Evolutionary conservation across 2,888 invertebrate species (phyloP), one percentile per base, ranked within the genome.

Genomic region (Drosophila koepferae): DNA sequence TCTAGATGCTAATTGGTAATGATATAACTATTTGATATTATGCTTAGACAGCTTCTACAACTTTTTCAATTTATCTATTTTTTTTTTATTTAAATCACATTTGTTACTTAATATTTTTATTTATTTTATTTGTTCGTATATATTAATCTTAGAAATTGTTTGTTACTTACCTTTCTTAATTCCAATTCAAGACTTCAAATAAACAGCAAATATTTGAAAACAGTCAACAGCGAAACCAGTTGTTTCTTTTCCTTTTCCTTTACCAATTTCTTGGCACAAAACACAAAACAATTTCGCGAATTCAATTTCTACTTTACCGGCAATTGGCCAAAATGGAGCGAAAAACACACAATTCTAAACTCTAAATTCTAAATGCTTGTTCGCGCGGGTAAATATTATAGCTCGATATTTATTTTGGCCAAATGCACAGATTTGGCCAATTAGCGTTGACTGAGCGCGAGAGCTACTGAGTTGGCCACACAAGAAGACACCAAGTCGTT

Each of bases 301-400:
- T 61, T 60, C 40, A 40, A 54, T 28, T 54, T 54, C 56, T 28
- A 68, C 64, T 80, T 76, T 20, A 58, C 72, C 80, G 77, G 80
- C 43, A 72, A 64, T 58, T 43, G 65, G 64, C 41, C 20, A 2
- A 36, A 38, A 12, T 72, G 49, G 38, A 53, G 67, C 43, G 51
- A 53, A 48, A 46, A 34, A 36, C n/a, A 46, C 51, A 65, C 51
- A 56, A 63, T 64, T 64, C 36, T 38, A 38, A 8, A 40, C n/a
- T n/a, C 65, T 72, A 59, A 64, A 70, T 69, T 28, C 63, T 68
- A 59, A 68, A 67, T 72, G 70, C 56, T 69, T 53, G 70, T 54
- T 38, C 70, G 56, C 55, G 67, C 77, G 73, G 73, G 60, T 49
- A 74, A 81, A 75, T 89, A 82, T 82, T 80, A 85, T 80, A 84